Percentiles rank a stretch among this genome's conserved stretches.
phyloP scores from a whole-genome alignment of 2,797 vertebrate genomes.

The Lepus oiostolus region DNA sequence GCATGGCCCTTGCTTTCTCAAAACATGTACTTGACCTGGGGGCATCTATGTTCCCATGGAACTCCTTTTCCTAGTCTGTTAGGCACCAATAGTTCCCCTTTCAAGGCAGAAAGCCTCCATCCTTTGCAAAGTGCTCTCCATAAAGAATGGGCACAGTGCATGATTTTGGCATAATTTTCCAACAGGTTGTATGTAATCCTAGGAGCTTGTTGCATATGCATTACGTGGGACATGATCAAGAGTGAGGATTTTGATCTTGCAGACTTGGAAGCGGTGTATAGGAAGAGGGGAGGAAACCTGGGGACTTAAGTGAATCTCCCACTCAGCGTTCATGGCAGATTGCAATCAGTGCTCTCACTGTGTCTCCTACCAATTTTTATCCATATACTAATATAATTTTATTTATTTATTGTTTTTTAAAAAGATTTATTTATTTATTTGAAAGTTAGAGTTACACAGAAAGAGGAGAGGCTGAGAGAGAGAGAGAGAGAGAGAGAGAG shows the following conservation, averaged over 20 bases:
- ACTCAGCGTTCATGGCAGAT: neutral
- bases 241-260: conserved; percentile 36
- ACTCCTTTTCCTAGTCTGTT: conserved; percentile 53
- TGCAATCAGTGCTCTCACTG: rapidly evolving
- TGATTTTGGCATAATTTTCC: conserved; percentile 68
- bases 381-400: neutral
- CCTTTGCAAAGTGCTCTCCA: neutral
- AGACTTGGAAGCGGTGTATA: neutral
- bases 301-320: neutral
- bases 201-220: neutral
- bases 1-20: conserved; percentile 60
- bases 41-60: conserved; percentile 58
- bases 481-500: no score
- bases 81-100: conserved; percentile 28
- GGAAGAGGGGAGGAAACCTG: neutral
- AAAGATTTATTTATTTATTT: no score
- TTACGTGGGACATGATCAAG: neutral
- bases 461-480: no score
- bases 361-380: neutral
- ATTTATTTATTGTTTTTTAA: neutral
- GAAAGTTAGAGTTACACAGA: no score
- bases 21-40: conserved; percentile 53
- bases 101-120: conserved; percentile 30
- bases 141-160: neutral
- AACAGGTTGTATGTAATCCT: neutral